These are phyloP conservation scores for Mycalesis mineus DNA, from an alignment of 2,888 invertebrate genomes.

Conservation along the genomic window DNA sequence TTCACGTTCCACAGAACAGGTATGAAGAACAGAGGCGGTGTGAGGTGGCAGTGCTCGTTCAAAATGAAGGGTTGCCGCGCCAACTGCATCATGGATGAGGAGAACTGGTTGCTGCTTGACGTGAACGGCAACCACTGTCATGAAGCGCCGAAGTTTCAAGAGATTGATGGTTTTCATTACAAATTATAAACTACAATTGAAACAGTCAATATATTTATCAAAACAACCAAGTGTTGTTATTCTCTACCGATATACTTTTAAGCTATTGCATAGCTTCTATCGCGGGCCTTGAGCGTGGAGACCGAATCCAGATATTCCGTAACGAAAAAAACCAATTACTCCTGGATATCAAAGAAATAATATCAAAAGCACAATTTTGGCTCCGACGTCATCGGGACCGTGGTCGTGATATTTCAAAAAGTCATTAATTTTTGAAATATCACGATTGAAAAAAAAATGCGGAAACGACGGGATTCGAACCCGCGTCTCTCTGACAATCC, in stretches of 20 bases:
- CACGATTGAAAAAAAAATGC: too few relatives aligned
- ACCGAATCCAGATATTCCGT: too few relatives aligned
- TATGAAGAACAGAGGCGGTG: constrained; percentile 14
- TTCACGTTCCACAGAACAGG: constrained; percentile 27
- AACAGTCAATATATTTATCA: neutral
- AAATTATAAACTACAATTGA: constrained; percentile 14
- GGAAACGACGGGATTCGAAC: too few relatives aligned
- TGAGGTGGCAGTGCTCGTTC: constrained; percentile 28
- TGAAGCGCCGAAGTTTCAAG: constrained; percentile 21
- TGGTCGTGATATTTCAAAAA: too few relatives aligned
- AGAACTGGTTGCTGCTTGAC: constrained; percentile 6
- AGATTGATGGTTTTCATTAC: constrained; percentile 19
- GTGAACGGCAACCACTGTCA: constrained; percentile 19
- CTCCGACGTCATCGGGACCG: too few relatives aligned
- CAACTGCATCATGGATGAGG: constrained; percentile 20
- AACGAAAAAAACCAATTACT: too few relatives aligned
- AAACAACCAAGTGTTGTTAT: neutral
- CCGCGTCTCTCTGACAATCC: too few relatives aligned
- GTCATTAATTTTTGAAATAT: too few relatives aligned
- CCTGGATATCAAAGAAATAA: too few relatives aligned
- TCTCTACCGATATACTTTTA: neutral
- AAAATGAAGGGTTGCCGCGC: constrained; percentile 26
- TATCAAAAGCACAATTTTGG: too few relatives aligned
- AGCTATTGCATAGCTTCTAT: too few relatives aligned
- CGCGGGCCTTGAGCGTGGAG: too few relatives aligned